Conservation (phyloP, 2,113 vertebrate species). For the Falcunculus frontatus region DNA sequence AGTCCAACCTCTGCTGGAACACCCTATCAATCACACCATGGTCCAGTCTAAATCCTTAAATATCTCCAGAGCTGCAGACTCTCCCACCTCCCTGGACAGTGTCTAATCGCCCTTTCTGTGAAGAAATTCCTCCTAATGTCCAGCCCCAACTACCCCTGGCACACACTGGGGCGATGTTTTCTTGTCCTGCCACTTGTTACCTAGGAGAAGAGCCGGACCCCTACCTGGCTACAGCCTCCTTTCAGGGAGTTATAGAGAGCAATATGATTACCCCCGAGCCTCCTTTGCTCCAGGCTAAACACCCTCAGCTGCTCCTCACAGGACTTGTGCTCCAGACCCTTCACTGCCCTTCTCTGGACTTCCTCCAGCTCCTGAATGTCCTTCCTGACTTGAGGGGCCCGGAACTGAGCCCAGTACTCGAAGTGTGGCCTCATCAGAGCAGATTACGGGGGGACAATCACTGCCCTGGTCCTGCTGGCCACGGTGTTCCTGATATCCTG, state of each 20-base stretch:
- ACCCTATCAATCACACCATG: background rate
- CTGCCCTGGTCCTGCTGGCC: background rate
- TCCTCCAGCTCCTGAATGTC: no score
- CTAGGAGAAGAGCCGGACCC: background rate
- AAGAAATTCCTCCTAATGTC: background rate
- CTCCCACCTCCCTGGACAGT: background rate
- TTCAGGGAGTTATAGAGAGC: background rate
- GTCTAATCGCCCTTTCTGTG: background rate
- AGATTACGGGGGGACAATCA: no score
- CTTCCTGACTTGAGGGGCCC: background rate
- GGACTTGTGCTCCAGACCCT: background rate
- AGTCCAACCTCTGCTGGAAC: background rate
- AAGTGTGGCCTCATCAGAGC: background rate
- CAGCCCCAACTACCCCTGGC: background rate
- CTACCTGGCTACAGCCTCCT: rapidly evolving
- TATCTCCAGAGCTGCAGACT: background rate
- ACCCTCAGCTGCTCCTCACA: background rate
- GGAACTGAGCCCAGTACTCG: background rate
- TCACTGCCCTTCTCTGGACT: background rate
- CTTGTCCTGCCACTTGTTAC: no score
- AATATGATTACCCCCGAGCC: rapidly evolving
- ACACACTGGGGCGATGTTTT: background rate
- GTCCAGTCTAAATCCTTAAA: background rate
- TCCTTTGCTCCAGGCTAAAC: background rate
- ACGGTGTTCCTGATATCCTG: rapidly evolving